Evolutionary conservation across 2,113 vertebrate genomes (phyloP).

Genomic region (Oxyruncus cristatus): DNA sequence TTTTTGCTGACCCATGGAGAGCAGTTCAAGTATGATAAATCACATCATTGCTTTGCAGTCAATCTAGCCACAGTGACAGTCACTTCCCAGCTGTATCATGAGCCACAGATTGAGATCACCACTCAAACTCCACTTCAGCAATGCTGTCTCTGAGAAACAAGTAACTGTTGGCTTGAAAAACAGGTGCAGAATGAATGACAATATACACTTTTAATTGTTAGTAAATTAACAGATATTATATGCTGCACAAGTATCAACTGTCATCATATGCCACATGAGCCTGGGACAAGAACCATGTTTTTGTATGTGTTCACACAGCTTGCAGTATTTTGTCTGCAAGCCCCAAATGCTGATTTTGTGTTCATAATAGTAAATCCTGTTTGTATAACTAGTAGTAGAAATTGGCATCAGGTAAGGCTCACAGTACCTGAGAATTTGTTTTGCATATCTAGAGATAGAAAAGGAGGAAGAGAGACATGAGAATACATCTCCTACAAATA

Average conservation of each 20-base stretch:
- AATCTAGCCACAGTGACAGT: accelerated
- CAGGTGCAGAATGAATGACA: background rate
- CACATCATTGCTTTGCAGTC: background rate
- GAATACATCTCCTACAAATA: background rate
- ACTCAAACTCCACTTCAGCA: background rate
- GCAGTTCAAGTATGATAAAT: background rate
- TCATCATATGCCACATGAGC: background rate
- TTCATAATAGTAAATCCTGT: background rate
- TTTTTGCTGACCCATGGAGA: background rate
- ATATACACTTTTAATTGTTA: background rate
- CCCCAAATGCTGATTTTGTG: background rate
- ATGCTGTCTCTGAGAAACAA: background rate
- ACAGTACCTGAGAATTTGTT: background rate
- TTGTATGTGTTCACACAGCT: background rate
- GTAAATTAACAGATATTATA: background rate
- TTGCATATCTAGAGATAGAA: background rate
- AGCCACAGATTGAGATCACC: background rate
- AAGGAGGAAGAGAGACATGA: background rate
- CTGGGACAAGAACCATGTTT: background rate
- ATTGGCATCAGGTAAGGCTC: background rate
- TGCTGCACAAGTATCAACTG: background rate
- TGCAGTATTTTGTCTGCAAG: background rate
- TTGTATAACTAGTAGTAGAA: background rate
- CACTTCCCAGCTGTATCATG: accelerated
- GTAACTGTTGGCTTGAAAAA: background rate